Conservation (phyloP, 2,797 vertebrate species). For the Tragopan temminckii region DNA sequence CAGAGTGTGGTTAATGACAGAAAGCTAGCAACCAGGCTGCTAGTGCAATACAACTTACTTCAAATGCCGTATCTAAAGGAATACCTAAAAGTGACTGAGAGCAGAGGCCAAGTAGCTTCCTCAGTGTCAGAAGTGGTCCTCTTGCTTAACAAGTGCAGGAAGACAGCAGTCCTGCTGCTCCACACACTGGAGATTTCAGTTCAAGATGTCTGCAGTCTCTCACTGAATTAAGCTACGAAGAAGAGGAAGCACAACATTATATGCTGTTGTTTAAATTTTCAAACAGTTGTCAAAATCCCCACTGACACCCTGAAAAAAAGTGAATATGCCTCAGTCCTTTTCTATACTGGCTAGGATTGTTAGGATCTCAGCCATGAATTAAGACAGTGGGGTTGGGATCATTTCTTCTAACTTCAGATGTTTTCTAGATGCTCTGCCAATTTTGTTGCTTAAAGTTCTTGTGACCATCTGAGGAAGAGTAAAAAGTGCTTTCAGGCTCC, state of each 20-base stretch:
- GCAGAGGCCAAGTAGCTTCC: background rate
- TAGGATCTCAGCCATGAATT: background rate
- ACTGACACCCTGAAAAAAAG: background rate
- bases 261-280: background rate
- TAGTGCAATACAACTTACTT: background rate
- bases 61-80: background rate
- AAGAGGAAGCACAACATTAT: background rate
- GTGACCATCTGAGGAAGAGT: background rate
- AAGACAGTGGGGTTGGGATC: background rate
- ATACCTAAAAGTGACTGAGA: background rate
- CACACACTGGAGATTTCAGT: background rate
- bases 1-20: background rate
- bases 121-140: background rate
- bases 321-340: background rate
- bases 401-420: background rate
- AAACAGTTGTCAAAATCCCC: background rate
- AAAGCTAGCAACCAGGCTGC: background rate
- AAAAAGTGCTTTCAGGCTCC: background rate
- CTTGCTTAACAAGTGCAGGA: background rate
- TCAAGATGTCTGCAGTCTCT: background rate
- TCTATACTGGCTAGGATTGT: fast-evolving
- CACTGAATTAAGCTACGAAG: background rate
- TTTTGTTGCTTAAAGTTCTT: background rate
- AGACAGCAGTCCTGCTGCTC: background rate
- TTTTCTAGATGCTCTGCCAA: background rate